A percentile compares a stretch with the other conserved stretches of the same genome.
Evolutionary conservation across 1,140 invertebrate genomes (phyloP).

Genomic region (Nasonia giraulti): DNA sequence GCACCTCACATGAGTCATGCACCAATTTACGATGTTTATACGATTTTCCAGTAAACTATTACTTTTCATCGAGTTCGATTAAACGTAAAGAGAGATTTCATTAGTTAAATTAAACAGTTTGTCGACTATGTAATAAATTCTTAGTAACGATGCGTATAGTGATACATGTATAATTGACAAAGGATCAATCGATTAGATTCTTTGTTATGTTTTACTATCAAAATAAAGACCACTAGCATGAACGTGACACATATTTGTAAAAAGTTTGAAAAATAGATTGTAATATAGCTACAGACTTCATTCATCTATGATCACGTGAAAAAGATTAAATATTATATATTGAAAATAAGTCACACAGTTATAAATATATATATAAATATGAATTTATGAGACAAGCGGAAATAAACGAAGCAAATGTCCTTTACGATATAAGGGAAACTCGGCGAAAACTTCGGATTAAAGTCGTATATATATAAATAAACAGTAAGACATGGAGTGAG

Average conservation of each 20-base stretch:
- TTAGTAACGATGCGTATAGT: slow-evolving; percentile 41
- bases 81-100: neutral
- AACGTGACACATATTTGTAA: slow-evolving; percentile 52
- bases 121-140: slow-evolving; percentile 23
- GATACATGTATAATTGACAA: slow-evolving; percentile 24
- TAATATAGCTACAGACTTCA: slow-evolving; percentile 43
- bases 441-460: slow-evolving; percentile 43
- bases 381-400: slow-evolving; percentile 39
- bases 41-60: slow-evolving; percentile 27
- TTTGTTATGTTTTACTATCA: slow-evolving; percentile 45
- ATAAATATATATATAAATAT: slow-evolving; percentile 48
- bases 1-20: neutral
- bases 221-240: slow-evolving; percentile 34
- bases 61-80: neutral
- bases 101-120: slow-evolving; percentile 40
- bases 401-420: slow-evolving; percentile 33
- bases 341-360: slow-evolving; percentile 46
- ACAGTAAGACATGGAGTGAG: slow-evolving; percentile 51
- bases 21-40: neutral
- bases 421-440: slow-evolving; percentile 42
- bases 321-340: slow-evolving; percentile 47
- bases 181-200: slow-evolving; percentile 46
- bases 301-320: slow-evolving; percentile 47
- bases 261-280: slow-evolving; percentile 50
- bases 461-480: slow-evolving; percentile 47